Percentiles rank a stretch among this genome's conserved stretches.
Evolutionary conservation across 2,113 vertebrate species (phyloP).

Genomic region (Sylvilagus bachmani): DNA sequence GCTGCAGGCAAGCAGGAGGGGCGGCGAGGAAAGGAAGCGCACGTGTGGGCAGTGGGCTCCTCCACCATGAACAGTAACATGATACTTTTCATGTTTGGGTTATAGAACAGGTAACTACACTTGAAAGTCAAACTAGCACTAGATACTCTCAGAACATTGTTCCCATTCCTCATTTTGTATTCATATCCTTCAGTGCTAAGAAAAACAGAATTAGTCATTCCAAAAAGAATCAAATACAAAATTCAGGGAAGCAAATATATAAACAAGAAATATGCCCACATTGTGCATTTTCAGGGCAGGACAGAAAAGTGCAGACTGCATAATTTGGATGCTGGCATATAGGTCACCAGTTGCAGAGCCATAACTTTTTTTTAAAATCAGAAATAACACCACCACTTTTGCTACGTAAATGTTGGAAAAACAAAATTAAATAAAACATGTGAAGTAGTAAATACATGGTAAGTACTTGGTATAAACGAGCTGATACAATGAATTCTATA

Average conservation of each 20-base stretch:
- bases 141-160: neutral
- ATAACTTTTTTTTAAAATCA: neutral
- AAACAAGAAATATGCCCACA: neutral
- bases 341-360: neutral
- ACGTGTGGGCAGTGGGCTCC: neutral
- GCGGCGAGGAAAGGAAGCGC: neutral
- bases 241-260: neutral
- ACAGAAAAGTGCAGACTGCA: neutral
- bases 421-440: neutral
- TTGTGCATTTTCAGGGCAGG: neutral
- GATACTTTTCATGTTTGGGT: neutral
- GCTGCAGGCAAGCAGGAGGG: accelerated
- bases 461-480: neutral
- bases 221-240: slow-evolving; percentile 26
- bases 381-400: neutral
- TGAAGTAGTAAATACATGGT: neutral
- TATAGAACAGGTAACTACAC: neutral
- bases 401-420: neutral
- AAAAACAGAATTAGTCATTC: neutral
- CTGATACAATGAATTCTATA: neutral
- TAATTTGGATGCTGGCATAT: neutral
- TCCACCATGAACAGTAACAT: neutral
- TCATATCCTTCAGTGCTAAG: neutral
- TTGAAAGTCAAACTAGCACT: neutral
- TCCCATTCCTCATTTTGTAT: neutral